These are phyloP conservation scores for Daktulosphaira vitifoliae DNA, from an alignment of 1,140 invertebrate species.

Conservation along the genomic window DNA sequence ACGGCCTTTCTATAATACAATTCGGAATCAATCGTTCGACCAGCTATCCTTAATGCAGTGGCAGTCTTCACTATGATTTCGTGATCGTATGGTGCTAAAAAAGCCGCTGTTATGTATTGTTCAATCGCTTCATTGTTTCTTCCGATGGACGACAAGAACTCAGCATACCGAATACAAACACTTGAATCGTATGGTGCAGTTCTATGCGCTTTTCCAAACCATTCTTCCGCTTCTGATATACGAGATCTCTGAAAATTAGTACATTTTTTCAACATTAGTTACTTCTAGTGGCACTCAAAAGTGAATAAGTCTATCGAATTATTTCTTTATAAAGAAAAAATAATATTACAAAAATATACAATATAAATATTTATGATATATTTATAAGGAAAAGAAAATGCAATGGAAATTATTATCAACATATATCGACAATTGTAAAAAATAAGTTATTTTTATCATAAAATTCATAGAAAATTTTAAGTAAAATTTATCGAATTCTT, in stretches of 20 bases:
- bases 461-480: too few relatives aligned
- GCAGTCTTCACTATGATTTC: slow-evolving; percentile 79
- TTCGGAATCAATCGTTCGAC: slow-evolving; percentile 69
- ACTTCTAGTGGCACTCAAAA: too few relatives aligned
- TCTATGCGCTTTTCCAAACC: slow-evolving; percentile 73
- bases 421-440: too few relatives aligned
- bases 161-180: slow-evolving; percentile 80
- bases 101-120: slow-evolving; percentile 63
- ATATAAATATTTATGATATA: too few relatives aligned
- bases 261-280: too few relatives aligned
- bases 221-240: slow-evolving; percentile 72
- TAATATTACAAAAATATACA: too few relatives aligned
- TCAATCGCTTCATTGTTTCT: slow-evolving; percentile 68
- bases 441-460: too few relatives aligned
- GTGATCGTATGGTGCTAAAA: slow-evolving; percentile 67
- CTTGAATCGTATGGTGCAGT: slow-evolving; percentile 73
- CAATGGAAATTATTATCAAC: too few relatives aligned
- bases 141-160: slow-evolving; percentile 67
- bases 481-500: too few relatives aligned
- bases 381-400: too few relatives aligned
- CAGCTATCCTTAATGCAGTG: slow-evolving; percentile 69
- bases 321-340: too few relatives aligned
- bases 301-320: too few relatives aligned
- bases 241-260: slow-evolving; percentile 59
- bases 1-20: slow-evolving; percentile 69